Evolutionary conservation across 2,888 invertebrate genomes (phyloP), one percentile per base, ranked within the genome.

Genomic region (Strigamia crassipes): DNA sequence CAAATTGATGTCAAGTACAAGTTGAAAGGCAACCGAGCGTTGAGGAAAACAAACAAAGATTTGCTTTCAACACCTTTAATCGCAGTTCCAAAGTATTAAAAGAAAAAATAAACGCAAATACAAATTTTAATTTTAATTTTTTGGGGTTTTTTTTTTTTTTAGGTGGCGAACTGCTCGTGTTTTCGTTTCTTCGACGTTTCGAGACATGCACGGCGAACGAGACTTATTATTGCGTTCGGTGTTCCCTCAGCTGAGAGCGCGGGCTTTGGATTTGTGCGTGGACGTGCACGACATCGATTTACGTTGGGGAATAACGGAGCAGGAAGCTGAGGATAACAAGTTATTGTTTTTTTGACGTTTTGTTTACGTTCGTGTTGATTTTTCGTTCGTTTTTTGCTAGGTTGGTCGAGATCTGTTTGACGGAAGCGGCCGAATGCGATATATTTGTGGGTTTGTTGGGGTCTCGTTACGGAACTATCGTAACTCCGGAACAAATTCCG

Each of bases 151-250:
- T 46, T 15, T 46, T 6, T 15, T 18, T 51, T 51, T 15, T 51
- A n/a, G 89, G 80, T 89, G 89, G 89, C 85, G 86, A 66, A 87
- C 87, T 6, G 86, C 87, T 0, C 85, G 88, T 38, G 88, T 90
- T 8, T 89, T 90, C 84, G 88, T 89, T 66, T 89, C 89, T 0
- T 89, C 89, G 1, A 89, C 89, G 3, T 89, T 89, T 85, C 85
- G 86, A 9, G 89, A 90, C 85, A 89, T 90, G 89, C 89, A 89
- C 83, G 88, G 88, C 6, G 89, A 89, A 84, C 85, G 89, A 80
- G 89, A 89, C 84, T 84, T 89, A 21, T 85, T 89, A 79, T 87
- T 88, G 13, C 85, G 88, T 5, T 88, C 86, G 85, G 87, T 90
- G 42, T 88, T 89, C 84, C 89, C 89, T 8, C 88, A 88, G 84